These are phyloP conservation scores for Picathartes gymnocephalus DNA, from an alignment of 2,113 vertebrate species.

Conservation along the genomic window DNA sequence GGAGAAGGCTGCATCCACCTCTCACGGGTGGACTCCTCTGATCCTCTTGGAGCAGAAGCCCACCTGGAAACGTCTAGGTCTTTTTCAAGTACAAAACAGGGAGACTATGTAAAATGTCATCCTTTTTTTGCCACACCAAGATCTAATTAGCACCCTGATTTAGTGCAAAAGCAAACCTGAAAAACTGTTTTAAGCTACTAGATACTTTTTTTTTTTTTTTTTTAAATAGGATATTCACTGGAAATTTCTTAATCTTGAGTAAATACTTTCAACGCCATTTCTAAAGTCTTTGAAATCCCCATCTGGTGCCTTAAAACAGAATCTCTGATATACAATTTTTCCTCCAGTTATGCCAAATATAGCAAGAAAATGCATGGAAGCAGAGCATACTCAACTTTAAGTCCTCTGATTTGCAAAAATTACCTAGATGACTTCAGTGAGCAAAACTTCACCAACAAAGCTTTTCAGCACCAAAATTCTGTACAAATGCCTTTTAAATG, in stretches of 20 bases:
- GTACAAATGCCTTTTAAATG: conserved; percentile 37
- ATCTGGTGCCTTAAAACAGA: conserved; percentile 64
- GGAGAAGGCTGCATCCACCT: background rate
- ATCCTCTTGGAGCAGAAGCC: background rate
- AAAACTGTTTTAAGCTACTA: conserved; percentile 44
- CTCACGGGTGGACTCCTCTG: rapidly evolving
- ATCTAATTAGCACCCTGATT: conserved; percentile 9
- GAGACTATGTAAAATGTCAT: background rate
- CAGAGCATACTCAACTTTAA: background rate
- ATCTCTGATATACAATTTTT: conserved; percentile 47
- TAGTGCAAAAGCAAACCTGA: background rate
- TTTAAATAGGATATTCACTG: conserved; percentile 47
- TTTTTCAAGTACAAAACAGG: conserved; percentile 7
- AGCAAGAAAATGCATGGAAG: conserved; percentile 28
- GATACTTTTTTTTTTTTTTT: background rate
- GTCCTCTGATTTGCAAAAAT: conserved; percentile 19
- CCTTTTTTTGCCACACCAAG: background rate
- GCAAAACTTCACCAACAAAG: conserved; percentile 9
- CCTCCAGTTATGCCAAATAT: conserved; percentile 33
- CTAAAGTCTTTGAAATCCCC: conserved; percentile 65
- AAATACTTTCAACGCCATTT: conserved; percentile 17
- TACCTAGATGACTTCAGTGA: conserved; percentile 16
- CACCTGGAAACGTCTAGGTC: background rate
- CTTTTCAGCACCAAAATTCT: conserved; percentile 36
- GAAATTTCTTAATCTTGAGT: conserved; percentile 66